A percentile compares a stretch with the other conserved stretches of the same genome.
These are phyloP conservation scores for Dicaeum eximium DNA, from an alignment of 2,113 vertebrate species.

Conservation along the genomic window DNA sequence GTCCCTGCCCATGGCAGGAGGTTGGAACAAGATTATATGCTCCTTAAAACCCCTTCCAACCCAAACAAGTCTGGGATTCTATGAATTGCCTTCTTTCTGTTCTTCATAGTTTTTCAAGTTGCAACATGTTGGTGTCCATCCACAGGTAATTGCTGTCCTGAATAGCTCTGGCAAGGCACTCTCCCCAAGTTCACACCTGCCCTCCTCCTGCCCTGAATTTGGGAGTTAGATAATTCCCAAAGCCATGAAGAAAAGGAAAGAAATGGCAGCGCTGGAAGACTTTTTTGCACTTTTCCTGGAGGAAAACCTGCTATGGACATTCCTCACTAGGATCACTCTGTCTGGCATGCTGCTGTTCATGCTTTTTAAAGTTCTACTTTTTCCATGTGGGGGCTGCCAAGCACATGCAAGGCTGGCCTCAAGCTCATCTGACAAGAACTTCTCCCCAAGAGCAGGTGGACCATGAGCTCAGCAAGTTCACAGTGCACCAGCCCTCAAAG, in stretches of 20 bases:
- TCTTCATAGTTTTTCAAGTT: not conserved
- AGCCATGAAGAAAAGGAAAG: not conserved
- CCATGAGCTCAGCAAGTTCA: not conserved
- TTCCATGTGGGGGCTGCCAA: not conserved
- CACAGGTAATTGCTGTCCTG: not conserved
- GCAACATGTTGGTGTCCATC: not conserved
- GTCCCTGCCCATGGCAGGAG: not conserved
- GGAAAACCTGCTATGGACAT: not conserved
- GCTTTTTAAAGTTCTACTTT: not conserved
- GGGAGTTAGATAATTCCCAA: not conserved
- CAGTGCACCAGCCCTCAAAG: not conserved
- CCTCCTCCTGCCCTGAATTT: not conserved
- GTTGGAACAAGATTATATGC: fast-evolving
- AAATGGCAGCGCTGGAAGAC: fast-evolving
- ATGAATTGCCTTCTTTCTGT: not conserved
- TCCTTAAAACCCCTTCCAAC: not conserved
- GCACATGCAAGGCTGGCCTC: not conserved
- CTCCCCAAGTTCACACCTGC: not conserved
- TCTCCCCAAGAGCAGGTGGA: not conserved
- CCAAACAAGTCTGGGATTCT: not conserved
- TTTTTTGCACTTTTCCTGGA: not conserved
- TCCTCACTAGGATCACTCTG: not conserved
- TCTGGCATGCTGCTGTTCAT: not conserved
- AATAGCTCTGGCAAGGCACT: not conserved
- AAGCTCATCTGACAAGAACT: not conserved